Conservation (phyloP, 2,113 vertebrate genomes). For the Sebastes schlegelii region DNA sequence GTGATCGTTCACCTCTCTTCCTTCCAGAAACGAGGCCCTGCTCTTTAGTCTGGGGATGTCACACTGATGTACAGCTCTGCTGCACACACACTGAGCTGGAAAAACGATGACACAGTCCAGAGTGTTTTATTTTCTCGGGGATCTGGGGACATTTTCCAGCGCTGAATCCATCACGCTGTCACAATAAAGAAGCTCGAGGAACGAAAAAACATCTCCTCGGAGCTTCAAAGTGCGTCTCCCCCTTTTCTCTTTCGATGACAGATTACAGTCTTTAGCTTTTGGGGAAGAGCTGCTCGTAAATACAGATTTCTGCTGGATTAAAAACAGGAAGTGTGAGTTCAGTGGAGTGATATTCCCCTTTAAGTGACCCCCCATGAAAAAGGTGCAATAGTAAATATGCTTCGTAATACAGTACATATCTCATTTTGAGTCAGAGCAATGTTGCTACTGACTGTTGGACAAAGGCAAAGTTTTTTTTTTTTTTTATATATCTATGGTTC, state of each 20-base stretch:
- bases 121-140: conserved; percentile 75
- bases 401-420: conserved; percentile 61
- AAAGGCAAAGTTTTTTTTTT: conserved; percentile 34
- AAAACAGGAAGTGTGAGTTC: conserved; percentile 20
- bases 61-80: conserved; percentile 61
- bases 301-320: conserved; percentile 23
- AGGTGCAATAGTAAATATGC: conserved; percentile 61
- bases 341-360: conserved; percentile 62
- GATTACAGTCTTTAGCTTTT: conserved; percentile 54
- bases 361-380: conserved; percentile 30
- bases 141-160: conserved; percentile 73
- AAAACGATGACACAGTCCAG: conserved; percentile 68
- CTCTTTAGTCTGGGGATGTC: conserved; percentile 39
- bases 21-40: conserved; percentile 25
- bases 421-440: conserved; percentile 8
- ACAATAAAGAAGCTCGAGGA: conserved; percentile 65
- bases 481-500: conserved; percentile 47
- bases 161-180: conserved; percentile 73
- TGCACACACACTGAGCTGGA: conserved; percentile 57
- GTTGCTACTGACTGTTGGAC: conserved; percentile 44
- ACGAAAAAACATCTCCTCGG: conserved; percentile 40
- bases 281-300: conserved; percentile 61
- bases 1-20: conserved; percentile 14
- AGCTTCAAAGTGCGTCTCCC: conserved; percentile 57
- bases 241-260: conserved; percentile 37